phyloP scores from a whole-genome alignment of 1,140 invertebrate genomes.

The Leguminivora glycinivorella region DNA sequence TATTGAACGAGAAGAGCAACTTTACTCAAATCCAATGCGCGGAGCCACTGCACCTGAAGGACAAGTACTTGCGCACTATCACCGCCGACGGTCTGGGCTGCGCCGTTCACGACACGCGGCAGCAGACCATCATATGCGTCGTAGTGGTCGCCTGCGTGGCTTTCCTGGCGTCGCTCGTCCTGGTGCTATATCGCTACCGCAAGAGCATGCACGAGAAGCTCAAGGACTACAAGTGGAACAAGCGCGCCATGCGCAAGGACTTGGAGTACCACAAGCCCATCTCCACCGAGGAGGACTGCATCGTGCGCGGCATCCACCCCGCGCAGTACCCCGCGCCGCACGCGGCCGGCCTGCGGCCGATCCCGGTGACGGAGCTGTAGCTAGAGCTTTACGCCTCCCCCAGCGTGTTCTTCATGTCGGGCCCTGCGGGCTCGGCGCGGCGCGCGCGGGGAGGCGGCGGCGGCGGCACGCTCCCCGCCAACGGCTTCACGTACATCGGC shows the following conservation, averaged over 20 bases:
- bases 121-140: constrained; percentile 88
- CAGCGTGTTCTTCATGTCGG: constrained; percentile 84
- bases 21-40: constrained; percentile 87
- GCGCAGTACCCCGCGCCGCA: constrained; percentile 81
- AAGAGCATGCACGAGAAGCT: constrained; percentile 87
- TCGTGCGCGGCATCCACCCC: constrained; percentile 80
- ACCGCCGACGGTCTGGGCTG: constrained; percentile 89
- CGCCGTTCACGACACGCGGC: constrained; percentile 85
- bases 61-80: constrained; percentile 84
- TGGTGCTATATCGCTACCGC: constrained; percentile 88
- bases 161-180: constrained; percentile 82
- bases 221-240: constrained; percentile 91
- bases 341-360: constrained; percentile 83
- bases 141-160: constrained; percentile 85
- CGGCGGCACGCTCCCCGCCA: constrained; percentile 84
- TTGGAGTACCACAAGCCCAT: constrained; percentile 93
- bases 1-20: constrained; percentile 85
- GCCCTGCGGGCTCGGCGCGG: constrained; percentile 75
- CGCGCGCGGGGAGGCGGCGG: constrained; percentile 79
- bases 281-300: constrained; percentile 90
- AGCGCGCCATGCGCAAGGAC: constrained; percentile 87
- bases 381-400: constrained; percentile 91
- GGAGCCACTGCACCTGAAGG: constrained; percentile 84
- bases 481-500: constrained; percentile 88
- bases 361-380: constrained; percentile 95